Base-by-base conservation (phyloP, 2,888 invertebrate species). In the Phasia obesa region DNA sequence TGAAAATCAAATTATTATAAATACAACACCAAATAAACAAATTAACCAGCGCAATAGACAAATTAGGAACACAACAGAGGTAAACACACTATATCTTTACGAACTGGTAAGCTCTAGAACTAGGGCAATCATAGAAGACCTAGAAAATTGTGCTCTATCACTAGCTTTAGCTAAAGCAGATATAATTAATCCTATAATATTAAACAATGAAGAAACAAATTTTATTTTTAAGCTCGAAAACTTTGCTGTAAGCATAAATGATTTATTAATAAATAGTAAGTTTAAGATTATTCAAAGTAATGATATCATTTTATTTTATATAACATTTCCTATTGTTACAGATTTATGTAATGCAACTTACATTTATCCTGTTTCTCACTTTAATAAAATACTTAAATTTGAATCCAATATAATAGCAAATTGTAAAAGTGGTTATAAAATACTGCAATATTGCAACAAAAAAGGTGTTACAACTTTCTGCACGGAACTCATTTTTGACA, bases 341-440 rank as follows among this genome's bases (percentile, higher is more conserved):
- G n/a, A n/a, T n/a, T n/a, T n/a, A n/a, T n/a, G n/a, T n/a, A n/a
- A n/a, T n/a, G n/a, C n/a, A n/a, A n/a, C n/a, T n/a, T n/a, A n/a
- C n/a, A n/a, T 27, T 27, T 27, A 27, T 27, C 27, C 27, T 5
- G 27, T 27, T 27, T 53, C 53, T 53, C 53, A 53, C 5, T 25
- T 25, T 19, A 62, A 42, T 11, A 62, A 38, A 44, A 42, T 62
- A 42, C 23, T 62, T 27, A 42, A 38, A 23, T 38, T 62, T n/a
- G 25, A 17, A 19, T 23, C 44, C 25, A 62, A 62, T 62, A 38
- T 44, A 11, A 19, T 42, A 15, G 42, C 42, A 62, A 59, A 38
- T 9, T 59, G 59, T 59, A n/a, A 31, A 15, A 38, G 19, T 6
- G 35, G 59, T n/a, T 38, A 17, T 19, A 19, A 62, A 38, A 21